Evolutionary conservation across 2,113 vertebrate genomes (phyloP), one percentile per base, ranked within the genome.

Genomic region (Hyaena hyaena): DNA sequence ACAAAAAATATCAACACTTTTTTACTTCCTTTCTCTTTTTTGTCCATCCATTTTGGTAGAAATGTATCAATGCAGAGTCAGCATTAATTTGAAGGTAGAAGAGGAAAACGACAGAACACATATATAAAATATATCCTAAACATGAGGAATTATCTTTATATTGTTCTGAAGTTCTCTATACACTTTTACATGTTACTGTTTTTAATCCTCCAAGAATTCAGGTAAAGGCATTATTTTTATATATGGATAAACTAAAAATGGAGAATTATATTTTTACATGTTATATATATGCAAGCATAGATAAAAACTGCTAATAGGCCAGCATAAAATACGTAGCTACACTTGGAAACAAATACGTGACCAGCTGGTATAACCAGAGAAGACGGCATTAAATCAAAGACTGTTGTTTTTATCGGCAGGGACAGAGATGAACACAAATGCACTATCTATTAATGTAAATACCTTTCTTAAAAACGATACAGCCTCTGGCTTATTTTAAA

Each of bases 391-490:
- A 81, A 90, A 77, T 10, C 68, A 35, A 79, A 69, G 33, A 45
- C 11, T 65, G 43, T 45, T 48, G 14, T 80, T 26, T 45, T 76
- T 90, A 71, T 24, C 4, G 50, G 53, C n/a, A 93, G 79, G 58
- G 31, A 88, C 2, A 71, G 76, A 61, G 23, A 66, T 23, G 26
- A 93, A 84, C 35, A 39, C 16, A 74, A 87, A 83, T 39, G n/a
- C 81, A 87, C 39, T 55, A 73, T 26, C 45, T 24, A 58, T 50
- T 65, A 88, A 88, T 61, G 23, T 10, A 90, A 83, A 66, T 35
- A 73, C 66, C 53, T 85, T 92, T 61, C 19, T 84, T 94, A 39
- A 96, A 82, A 71, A 85, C 16, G 39, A 89, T 21, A 83, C 84
- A 76, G 26, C 28, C 58, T 26, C 61, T 69, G 39, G 14, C n/a